Evolutionary conservation across 1,140 invertebrate species (phyloP).

Genomic region (Drosophila sturtevanti): DNA sequence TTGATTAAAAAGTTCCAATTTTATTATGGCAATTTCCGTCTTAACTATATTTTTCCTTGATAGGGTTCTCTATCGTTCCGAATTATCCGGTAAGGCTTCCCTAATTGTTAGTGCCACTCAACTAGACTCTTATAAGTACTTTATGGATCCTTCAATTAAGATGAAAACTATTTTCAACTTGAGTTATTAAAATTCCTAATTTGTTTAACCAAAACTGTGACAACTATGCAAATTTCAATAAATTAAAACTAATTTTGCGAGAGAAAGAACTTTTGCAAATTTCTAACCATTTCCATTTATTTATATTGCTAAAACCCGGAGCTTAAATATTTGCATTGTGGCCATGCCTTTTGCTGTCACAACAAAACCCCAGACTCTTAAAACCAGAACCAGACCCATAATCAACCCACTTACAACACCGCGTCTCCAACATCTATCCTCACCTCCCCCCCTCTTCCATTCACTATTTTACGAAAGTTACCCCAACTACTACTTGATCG

Average conservation of each 20-base stretch:
- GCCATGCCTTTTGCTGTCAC: constrained; percentile 5
- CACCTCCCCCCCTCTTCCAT: background rate
- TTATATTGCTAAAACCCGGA: background rate
- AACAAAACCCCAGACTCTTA: background rate
- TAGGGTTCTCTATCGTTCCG: too few species aligned
- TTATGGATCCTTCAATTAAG: too few species aligned
- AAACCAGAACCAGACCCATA: constrained; percentile 16
- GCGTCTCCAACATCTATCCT: background rate
- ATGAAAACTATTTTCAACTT: background rate
- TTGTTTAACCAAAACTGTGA: background rate
- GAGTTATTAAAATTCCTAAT: background rate
- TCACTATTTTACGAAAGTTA: constrained; percentile 1
- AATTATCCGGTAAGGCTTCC: too few species aligned
- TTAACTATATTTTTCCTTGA: too few species aligned
- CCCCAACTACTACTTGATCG: background rate
- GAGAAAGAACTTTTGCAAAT: background rate
- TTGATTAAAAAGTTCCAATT: too few species aligned
- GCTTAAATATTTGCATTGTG: constrained; percentile 9
- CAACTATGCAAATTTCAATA: background rate
- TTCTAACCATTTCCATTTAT: constrained; percentile 3
- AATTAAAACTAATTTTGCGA: constrained; percentile 6
- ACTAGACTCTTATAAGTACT: too few species aligned
- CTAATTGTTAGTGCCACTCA: too few species aligned
- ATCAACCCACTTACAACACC: constrained; percentile 39
- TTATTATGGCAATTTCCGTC: too few species aligned